Conservation (phyloP, 2,113 vertebrate species). For the Otus sunia region DNA sequence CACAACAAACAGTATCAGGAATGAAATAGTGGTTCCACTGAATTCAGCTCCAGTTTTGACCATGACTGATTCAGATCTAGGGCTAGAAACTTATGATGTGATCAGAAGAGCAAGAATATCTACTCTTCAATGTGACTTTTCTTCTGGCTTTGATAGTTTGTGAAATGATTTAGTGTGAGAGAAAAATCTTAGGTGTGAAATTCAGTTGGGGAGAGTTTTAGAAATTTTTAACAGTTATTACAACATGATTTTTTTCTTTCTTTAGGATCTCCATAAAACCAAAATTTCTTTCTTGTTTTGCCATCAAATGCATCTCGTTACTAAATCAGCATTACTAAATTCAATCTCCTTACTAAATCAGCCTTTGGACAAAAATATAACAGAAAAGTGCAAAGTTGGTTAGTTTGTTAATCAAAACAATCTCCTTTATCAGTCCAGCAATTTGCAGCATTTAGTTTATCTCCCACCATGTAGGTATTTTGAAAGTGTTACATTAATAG, state of each 20-base stretch:
- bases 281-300: not conserved
- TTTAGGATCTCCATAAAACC: not conserved
- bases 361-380: not conserved
- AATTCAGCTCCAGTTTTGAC: not conserved
- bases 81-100: not conserved
- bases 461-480: not conserved
- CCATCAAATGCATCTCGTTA: not conserved
- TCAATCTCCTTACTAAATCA: not conserved
- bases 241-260: not conserved
- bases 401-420: not conserved
- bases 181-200: not conserved
- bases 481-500: not conserved
- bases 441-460: not conserved
- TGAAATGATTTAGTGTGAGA: not conserved
- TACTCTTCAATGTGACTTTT: not conserved
- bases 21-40: not conserved
- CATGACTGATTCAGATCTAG: not conserved
- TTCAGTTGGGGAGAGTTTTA: not conserved
- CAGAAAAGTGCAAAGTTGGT: not conserved
- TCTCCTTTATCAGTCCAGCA: not conserved
- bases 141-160: not conserved
- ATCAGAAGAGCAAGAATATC: not conserved
- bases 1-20: not conserved
- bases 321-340: not conserved
- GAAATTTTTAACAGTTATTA: not conserved